phyloP scores from a whole-genome alignment of 1,140 invertebrate genomes.

The Araneus ventricosus region DNA sequence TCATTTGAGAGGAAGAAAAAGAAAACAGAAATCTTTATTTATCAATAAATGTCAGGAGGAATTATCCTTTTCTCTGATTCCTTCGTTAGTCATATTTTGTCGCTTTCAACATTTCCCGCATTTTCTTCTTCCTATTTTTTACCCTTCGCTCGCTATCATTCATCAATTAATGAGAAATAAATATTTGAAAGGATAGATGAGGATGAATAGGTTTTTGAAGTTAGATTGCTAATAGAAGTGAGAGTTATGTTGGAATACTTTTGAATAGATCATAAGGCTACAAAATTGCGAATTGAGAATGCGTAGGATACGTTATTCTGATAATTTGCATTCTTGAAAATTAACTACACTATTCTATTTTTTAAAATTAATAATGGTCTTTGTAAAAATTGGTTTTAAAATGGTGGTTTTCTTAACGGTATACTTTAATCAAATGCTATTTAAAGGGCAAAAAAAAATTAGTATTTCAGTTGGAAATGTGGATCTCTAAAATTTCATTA shows the following conservation, averaged over 20 bases:
- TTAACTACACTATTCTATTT: too few relatives aligned
- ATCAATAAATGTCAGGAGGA: slow-evolving; percentile 2
- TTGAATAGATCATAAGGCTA: too few relatives aligned
- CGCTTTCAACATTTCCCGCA: not conserved
- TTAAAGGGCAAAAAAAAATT: too few relatives aligned
- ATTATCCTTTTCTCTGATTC: not conserved
- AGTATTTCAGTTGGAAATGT: too few relatives aligned
- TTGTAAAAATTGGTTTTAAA: too few relatives aligned
- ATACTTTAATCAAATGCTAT: too few relatives aligned
- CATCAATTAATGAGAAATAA: slow-evolving; percentile 36
- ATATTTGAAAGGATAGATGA: slow-evolving; percentile 8
- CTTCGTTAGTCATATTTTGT: slow-evolving; percentile 45
- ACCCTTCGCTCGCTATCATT: not conserved
- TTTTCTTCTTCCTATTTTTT: not conserved
- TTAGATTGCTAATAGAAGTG: not conserved
- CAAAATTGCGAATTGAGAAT: too few relatives aligned
- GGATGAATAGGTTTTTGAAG: not conserved
- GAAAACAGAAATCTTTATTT: slow-evolving; percentile 30
- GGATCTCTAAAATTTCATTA: too few relatives aligned
- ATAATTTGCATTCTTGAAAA: too few relatives aligned
- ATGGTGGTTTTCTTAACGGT: too few relatives aligned
- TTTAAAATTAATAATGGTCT: too few relatives aligned
- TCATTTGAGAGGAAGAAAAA: slow-evolving; percentile 7
- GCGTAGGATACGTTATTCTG: too few relatives aligned
- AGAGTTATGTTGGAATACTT: not conserved